phyloP scores from a whole-genome alignment of 64 coral and sea anemone species.

The Exaiptasia diaphana region DNA sequence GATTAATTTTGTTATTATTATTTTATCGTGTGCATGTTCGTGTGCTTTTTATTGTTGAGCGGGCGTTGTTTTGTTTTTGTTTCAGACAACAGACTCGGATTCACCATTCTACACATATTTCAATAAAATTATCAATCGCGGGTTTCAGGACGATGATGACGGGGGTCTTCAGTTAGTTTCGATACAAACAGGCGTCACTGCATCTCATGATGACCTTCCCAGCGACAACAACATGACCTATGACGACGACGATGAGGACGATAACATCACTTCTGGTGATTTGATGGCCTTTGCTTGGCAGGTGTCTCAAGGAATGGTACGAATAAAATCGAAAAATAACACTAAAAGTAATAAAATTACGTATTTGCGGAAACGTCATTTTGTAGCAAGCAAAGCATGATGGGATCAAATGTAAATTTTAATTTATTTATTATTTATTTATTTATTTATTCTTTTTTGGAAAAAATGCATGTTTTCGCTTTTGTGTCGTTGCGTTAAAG shows the following conservation, averaged over 20 bases:
- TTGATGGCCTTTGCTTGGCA: slow-evolving; percentile 18
- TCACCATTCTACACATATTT: neutral
- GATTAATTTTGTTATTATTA: too few species aligned
- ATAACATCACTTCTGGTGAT: neutral
- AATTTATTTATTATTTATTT: too few species aligned
- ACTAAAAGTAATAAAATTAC: too few species aligned
- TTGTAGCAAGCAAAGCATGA: too few species aligned
- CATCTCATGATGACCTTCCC: neutral
- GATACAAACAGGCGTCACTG: neutral
- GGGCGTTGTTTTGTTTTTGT: too few species aligned
- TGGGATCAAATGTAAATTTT: too few species aligned
- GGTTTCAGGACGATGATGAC: neutral
- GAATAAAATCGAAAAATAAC: too few species aligned
- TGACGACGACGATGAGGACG: neutral
- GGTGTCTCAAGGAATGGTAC: slow-evolving; percentile 16
- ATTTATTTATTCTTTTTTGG: too few species aligned
- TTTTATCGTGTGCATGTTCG: too few species aligned
- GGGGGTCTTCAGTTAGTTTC: neutral
- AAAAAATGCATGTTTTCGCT: too few species aligned
- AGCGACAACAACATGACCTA: neutral
- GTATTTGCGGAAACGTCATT: too few species aligned
- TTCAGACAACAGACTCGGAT: neutral
- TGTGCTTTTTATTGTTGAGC: neutral
- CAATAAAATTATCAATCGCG: neutral
- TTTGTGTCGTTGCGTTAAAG: too few species aligned